Conservation (phyloP, 1,140 invertebrate genomes). For the Cryptotermes secundus region DNA sequence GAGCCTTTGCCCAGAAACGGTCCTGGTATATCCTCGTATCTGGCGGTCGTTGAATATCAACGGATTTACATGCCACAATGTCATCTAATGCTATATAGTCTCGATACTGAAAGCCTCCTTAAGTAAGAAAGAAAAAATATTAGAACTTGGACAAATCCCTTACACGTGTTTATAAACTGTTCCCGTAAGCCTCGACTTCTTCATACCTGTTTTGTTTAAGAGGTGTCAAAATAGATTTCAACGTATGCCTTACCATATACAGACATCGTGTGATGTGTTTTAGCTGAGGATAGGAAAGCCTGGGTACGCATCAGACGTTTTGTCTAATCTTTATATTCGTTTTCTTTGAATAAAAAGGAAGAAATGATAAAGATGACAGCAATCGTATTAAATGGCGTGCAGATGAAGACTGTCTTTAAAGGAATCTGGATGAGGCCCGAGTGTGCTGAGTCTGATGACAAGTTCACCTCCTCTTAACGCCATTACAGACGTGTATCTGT, state of each 20-base stretch:
- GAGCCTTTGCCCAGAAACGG: no score
- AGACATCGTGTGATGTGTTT: background rate
- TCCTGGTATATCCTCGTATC: no score
- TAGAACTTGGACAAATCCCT: no score
- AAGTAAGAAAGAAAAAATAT: no score
- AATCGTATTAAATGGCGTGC: background rate
- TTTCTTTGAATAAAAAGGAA: background rate
- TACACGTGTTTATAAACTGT: no score
- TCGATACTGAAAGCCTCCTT: no score
- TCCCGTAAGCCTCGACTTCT: no score
- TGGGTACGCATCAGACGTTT: background rate
- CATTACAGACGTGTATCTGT: background rate
- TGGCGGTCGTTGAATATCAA: no score
- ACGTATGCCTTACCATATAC: background rate
- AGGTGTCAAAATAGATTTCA: no score
- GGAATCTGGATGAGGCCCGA: background rate
- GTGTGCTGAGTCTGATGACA: background rate
- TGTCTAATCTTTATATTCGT: background rate
- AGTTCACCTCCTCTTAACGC: background rate
- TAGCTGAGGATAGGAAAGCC: background rate
- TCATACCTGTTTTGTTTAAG: no score
- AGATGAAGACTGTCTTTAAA: conserved; percentile 10
- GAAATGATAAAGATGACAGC: background rate
- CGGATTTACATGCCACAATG: no score
- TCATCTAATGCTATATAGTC: no score